Conservation (phyloP, 2,113 vertebrate genomes). For the Lophura nycthemera region DNA sequence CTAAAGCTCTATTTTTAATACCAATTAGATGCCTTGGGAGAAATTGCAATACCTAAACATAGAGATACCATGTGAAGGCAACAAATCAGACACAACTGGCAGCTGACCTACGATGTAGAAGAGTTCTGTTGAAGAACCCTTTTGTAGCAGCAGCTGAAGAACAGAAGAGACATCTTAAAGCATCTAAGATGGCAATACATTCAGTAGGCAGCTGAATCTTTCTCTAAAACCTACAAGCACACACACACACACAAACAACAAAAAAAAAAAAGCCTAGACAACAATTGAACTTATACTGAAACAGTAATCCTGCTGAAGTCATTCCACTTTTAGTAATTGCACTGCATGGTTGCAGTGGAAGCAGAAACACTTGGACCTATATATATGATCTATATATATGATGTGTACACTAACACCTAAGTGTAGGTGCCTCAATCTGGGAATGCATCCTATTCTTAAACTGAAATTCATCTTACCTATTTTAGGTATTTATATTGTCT, state of each 20-base stretch:
- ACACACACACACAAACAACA: background rate
- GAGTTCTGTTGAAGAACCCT: background rate
- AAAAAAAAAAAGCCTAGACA: background rate
- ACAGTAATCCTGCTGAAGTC: background rate
- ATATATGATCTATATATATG: fast-evolving
- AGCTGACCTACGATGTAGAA: background rate
- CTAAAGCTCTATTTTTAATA: slow-evolving; percentile 1
- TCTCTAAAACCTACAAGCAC: background rate
- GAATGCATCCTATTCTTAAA: background rate
- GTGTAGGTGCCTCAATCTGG: background rate
- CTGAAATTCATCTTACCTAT: background rate
- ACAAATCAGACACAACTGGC: background rate
- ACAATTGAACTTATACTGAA: background rate
- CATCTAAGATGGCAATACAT: background rate
- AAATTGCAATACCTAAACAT: background rate
- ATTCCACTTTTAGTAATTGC: background rate
- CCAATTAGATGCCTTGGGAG: background rate
- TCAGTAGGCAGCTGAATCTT: background rate
- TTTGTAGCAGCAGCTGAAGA: background rate
- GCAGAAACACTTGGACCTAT: background rate
- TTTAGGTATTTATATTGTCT: background rate
- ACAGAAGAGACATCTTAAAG: background rate
- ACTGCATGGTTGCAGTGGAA: background rate
- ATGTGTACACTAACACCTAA: background rate
- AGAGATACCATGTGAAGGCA: background rate